Base-by-base conservation (phyloP, 2,888 invertebrate genomes). In the Onchidella celtica region DNA sequence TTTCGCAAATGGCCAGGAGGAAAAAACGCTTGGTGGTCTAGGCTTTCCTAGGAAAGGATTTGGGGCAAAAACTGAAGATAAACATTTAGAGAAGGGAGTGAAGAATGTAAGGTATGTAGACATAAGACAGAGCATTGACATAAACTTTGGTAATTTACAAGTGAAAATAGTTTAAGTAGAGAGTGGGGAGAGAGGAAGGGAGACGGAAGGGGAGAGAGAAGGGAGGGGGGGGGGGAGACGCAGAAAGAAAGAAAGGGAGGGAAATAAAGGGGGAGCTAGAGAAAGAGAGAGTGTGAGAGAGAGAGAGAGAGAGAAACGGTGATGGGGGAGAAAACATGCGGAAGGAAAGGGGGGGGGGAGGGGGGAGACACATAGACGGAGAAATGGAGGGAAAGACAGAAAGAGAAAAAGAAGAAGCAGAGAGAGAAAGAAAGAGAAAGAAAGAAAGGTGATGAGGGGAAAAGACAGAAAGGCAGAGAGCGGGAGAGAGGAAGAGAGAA, bases 381-480 rank as follows among this genome's bases (percentile, higher is more conserved):
- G 32, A 66, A 32, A 40, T 34, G 6, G 32, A 61, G 74, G 32
- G 59, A 74, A 61, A 74, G 61, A 59, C 4, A 59, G 61, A 61
- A 21, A 32, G 73, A 27, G 57, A 24, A 57, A 32, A 29, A 14
- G 57, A 2, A 57, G 59, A 29, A 3, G 57, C 21, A 73, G 6
- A 73, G 57, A 57, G 29, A 55, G 59, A 73, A 3, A 73, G 59
- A 21, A 27, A 73, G 3, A 57, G 55, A n/a, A 61, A 9, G n/a
- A 61, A n/a, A 61, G 61, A 61, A 6, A 61, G 61, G 36, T 6
- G 17, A 17, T 65, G 36, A 77, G 68, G 32, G 47, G 47, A 59
- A 68, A 34, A 77, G 68, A 66, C 29, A 68, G 47, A n/a, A n/a
- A n/a, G n/a, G 38, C 40, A 68, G 14, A 47, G 55, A 77, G 66